Conservation (phyloP, 2,888 invertebrate species). For the Melieria crassipennis region DNA sequence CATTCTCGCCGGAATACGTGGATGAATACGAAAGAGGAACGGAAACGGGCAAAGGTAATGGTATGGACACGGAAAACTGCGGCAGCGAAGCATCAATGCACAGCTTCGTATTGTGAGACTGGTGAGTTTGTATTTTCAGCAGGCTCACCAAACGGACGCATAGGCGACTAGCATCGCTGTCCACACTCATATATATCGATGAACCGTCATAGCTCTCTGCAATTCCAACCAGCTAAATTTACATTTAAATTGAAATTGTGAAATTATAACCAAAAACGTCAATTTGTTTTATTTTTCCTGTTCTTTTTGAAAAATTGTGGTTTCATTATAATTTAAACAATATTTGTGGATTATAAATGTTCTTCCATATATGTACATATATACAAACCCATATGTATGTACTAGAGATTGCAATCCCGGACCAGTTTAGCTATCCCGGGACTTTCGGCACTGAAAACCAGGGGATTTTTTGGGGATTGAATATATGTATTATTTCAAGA, state of each 20-base stretch:
- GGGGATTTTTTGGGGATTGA: no score
- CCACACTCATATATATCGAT: not conserved
- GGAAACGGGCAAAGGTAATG: no score
- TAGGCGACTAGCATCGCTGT: not conserved
- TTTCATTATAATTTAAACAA: constrained; percentile 34
- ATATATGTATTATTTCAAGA: no score
- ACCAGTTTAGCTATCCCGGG: no score
- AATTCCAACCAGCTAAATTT: constrained; percentile 37
- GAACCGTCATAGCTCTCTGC: not conserved
- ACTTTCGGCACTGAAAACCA: no score
- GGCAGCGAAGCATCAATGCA: not conserved
- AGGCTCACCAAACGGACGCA: no score
- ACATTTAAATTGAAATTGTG: constrained; percentile 47
- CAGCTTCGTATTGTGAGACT: no score
- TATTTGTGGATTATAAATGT: constrained; percentile 31
- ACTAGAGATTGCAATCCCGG: no score
- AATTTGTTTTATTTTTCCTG: constrained; percentile 37
- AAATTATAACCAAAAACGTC: constrained; percentile 44
- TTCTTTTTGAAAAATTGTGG: constrained; percentile 41
- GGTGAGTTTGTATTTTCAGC: no score
- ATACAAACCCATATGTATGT: no score
- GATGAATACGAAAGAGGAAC: not conserved
- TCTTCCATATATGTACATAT: not conserved
- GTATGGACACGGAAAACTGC: not conserved
- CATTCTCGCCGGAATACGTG: not conserved